These are phyloP conservation scores for Papilio demoleus DNA, from an alignment of 2,888 invertebrate species.

Conservation along the genomic window DNA sequence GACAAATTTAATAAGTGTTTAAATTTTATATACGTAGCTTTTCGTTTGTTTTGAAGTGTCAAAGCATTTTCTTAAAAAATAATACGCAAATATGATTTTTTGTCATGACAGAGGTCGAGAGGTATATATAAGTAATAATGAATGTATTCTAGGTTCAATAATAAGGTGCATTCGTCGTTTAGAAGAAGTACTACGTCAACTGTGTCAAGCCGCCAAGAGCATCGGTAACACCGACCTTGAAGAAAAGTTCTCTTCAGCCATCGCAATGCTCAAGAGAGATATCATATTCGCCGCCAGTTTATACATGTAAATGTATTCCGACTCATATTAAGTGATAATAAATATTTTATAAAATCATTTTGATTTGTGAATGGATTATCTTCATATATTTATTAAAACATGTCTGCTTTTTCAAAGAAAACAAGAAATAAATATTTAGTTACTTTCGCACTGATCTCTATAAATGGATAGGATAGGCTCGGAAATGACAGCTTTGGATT, in stretches of 20 bases:
- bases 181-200: constrained; percentile 97
- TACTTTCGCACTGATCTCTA: too few species aligned
- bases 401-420: too few species aligned
- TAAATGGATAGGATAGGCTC: too few species aligned
- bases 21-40: neutral
- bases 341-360: neutral
- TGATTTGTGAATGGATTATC: too few species aligned
- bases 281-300: constrained; percentile 99
- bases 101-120: too few species aligned
- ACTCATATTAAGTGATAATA: constrained; percentile 38
- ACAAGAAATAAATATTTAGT: too few species aligned
- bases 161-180: constrained; percentile 96
- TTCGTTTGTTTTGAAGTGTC: too few species aligned
- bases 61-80: too few species aligned
- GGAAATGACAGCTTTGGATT: too few species aligned
- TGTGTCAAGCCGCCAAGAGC: constrained; percentile 97
- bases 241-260: constrained; percentile 96
- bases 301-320: constrained; percentile 81
- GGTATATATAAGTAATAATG: too few species aligned
- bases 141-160: constrained; percentile 79
- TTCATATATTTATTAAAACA: too few species aligned
- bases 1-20: neutral
- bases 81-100: too few species aligned
- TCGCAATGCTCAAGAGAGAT: constrained; percentile 96
- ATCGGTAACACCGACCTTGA: constrained; percentile 98